Percentiles rank a stretch among this genome's conserved stretches.
Conservation (phyloP, 2,113 vertebrate genomes). For the Stercorarius parasiticus region DNA sequence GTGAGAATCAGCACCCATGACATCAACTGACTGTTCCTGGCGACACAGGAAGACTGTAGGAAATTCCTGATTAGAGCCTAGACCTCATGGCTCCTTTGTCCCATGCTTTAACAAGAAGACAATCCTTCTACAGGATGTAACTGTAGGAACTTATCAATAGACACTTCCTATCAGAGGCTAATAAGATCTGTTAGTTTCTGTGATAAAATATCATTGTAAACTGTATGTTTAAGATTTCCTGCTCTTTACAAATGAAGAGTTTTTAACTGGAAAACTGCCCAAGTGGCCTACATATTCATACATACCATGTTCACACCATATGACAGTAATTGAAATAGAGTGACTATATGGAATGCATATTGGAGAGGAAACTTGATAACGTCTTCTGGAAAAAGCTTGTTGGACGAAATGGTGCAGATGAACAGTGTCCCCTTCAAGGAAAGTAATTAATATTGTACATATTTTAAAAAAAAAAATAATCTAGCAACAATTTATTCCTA, state of each 20-base stretch:
- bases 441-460: conserved; percentile 12
- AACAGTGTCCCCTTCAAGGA: conserved; percentile 25
- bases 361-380: conserved; percentile 59
- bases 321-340: conserved; percentile 67
- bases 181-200: conserved; percentile 37
- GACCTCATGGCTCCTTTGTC: conserved; percentile 42
- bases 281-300: conserved; percentile 58
- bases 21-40: neutral
- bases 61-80: conserved; percentile 36
- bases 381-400: conserved; percentile 56
- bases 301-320: conserved; percentile 56
- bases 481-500: neutral
- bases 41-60: conserved; percentile 16
- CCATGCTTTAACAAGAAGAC: neutral
- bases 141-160: conserved; percentile 56
- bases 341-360: conserved; percentile 35
- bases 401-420: conserved; percentile 62
- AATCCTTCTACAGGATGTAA: conserved; percentile 43
- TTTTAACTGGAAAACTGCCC: conserved; percentile 63
- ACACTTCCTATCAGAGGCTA: conserved; percentile 51
- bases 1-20: neutral
- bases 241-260: conserved; percentile 34
- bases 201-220: conserved; percentile 47
- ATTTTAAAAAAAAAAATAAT: neutral
- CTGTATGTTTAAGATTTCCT: conserved; percentile 40